Percentiles rank a stretch among this genome's conserved stretches.
Conservation (phyloP, 2,888 invertebrate genomes). For the Glaucopsyche alexis region DNA sequence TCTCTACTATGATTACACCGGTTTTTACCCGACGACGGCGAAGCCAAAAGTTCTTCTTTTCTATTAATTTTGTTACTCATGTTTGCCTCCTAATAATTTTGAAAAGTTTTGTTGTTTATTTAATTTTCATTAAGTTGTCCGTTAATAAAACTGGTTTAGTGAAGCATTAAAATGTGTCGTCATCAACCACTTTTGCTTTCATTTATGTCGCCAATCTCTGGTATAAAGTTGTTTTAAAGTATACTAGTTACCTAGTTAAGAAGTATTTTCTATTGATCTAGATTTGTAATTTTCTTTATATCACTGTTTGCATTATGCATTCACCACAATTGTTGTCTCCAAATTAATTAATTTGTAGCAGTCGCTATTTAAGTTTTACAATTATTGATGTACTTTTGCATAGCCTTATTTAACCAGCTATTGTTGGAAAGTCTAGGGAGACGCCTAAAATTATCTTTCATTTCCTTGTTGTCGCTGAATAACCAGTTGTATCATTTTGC, state of each 20-base stretch:
- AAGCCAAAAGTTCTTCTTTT: not conserved
- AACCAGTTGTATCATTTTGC: not conserved
- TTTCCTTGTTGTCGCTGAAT: constrained; percentile 6
- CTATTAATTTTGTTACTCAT: not conserved
- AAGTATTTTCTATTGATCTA: not conserved
- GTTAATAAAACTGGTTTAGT: not conserved
- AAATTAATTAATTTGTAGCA: not conserved
- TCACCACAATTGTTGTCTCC: not conserved
- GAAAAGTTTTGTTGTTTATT: not conserved
- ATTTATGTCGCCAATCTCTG: not conserved
- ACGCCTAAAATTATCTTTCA: not conserved
- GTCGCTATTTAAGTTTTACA: not conserved
- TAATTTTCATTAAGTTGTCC: not conserved
- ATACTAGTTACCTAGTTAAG: not conserved
- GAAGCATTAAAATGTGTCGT: not conserved
- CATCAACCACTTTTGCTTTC: not conserved
- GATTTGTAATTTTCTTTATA: not conserved
- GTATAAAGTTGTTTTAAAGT: not conserved
- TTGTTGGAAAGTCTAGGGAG: not conserved
- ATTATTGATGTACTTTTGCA: not conserved
- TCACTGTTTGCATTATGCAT: not conserved
- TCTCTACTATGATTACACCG: no score
- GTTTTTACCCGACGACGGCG: no score
- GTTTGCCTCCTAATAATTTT: not conserved
- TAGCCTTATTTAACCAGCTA: not conserved